Conservation (phyloP, 2,113 vertebrate species). For the Neopipo cinnamomea region DNA sequence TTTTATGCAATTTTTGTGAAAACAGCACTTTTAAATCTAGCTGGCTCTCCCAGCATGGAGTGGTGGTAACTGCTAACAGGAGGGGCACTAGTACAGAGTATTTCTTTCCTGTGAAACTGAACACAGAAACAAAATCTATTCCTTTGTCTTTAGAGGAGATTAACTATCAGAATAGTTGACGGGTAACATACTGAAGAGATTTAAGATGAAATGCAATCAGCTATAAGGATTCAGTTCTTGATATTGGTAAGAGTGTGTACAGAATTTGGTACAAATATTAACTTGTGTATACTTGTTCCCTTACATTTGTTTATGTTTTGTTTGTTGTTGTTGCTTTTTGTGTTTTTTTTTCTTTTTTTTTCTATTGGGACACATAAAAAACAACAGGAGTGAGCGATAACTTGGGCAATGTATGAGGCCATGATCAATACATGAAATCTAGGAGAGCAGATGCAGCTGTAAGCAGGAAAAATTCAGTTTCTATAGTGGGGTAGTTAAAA, state of each 20-base stretch:
- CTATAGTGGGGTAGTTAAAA: neutral
- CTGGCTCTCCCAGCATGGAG: neutral
- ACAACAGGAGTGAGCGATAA: neutral
- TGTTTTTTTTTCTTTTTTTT: neutral
- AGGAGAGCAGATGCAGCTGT: neutral
- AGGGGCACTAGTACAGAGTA: rapidly evolving
- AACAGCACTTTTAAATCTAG: neutral
- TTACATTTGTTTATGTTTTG: neutral
- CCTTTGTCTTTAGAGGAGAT: neutral
- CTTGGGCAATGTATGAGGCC: neutral
- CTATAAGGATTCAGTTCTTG: neutral
- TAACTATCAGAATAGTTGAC: neutral
- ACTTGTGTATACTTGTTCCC: neutral
- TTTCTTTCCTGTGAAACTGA: neutral
- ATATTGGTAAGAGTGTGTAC: neutral
- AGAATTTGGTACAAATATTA: neutral
- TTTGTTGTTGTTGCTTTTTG: too few species aligned
- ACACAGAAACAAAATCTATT: neutral
- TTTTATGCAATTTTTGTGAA: neutral
- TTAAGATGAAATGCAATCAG: neutral
- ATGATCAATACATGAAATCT: neutral
- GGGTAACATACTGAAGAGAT: neutral
- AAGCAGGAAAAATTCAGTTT: neutral
- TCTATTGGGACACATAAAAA: neutral
- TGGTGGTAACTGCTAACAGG: neutral